These are phyloP conservation scores for Acrossocheilus wenchowensis DNA, from an alignment of 2,797 vertebrate species.

Conservation along the genomic window DNA sequence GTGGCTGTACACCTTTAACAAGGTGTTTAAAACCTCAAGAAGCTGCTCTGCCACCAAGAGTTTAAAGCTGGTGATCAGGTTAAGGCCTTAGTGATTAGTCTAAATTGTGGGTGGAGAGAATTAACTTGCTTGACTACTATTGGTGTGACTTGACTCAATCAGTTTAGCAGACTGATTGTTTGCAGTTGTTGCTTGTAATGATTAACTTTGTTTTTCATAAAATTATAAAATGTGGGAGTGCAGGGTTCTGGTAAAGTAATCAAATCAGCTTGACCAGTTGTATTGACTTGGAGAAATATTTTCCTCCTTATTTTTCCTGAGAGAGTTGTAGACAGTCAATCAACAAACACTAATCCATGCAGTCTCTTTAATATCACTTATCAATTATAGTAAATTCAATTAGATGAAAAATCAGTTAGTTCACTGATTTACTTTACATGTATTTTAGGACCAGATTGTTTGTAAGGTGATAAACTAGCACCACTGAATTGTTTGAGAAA, in stretches of 20 bases:
- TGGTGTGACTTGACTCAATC: background rate
- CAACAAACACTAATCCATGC: too few relatives aligned
- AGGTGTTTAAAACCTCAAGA: background rate
- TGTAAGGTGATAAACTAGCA: background rate
- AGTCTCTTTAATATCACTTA: too few relatives aligned
- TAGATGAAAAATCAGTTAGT: too few relatives aligned
- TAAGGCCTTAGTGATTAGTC: background rate
- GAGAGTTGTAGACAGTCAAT: too few relatives aligned
- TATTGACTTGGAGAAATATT: too few relatives aligned
- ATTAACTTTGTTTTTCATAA: background rate
- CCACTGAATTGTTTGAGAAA: background rate
- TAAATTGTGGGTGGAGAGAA: background rate
- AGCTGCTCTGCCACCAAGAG: background rate
- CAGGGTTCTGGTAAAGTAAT: too few relatives aligned
- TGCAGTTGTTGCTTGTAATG: background rate
- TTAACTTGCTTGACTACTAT: background rate
- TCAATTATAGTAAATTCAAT: too few relatives aligned
- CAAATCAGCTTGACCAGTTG: too few relatives aligned
- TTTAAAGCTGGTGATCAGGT: background rate
- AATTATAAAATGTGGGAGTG: background rate
- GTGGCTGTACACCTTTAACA: background rate
- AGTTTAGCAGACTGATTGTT: background rate
- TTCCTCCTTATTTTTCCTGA: too few relatives aligned
- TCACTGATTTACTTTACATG: too few relatives aligned
- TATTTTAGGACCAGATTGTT: background rate